Base-by-base conservation (phyloP, 2,888 invertebrate genomes). In the Tineola bisselliella region DNA sequence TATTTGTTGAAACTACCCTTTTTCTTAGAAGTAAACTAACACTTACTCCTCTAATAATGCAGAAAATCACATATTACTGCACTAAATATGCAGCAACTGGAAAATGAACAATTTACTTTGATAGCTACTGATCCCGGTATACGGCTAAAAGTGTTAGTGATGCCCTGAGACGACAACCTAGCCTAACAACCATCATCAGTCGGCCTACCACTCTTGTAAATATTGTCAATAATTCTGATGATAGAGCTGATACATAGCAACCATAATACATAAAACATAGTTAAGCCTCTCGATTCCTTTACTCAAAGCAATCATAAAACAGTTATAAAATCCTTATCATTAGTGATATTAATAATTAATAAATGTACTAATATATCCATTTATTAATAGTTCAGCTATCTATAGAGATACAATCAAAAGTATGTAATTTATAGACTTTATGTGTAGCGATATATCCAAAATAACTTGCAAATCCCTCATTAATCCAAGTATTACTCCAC, bases 401-500 rank as follows among this genome's bases (percentile, higher is more conserved):
- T 38, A 6, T 10, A 12, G 10, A 38, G 25, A 38, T n/a, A 38
- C 3, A 15, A 15, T 48, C 1, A 2, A 15, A 10, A 48, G 3
- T 48, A 48, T 8, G 15, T 17, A 54, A 25, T 18, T 19, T 8
- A 25, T 18, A 25, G 18, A 83, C 84, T 68, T 70, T 68, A 68
- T 81, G 65, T 1, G 80, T 74, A 18, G 87, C 89, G 48, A 89
- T 84, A 66, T 92, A 92, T 65, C 93, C 90, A 61, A 92, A 91
- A 69, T 90, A 91, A 62, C 88, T 89, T 0, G 93, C 93, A 66
- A 92, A 93, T 0, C 90, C 93, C 72, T 93, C 93, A 68, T 91
- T 93, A 15, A 93, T 83, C 92, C 93, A 93, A 0, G 91, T 87
- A 63, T 88, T 90, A 17, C 88, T 88, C 94, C 93, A 94, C 93